A percentile compares a stretch with the other conserved stretches of the same genome.
Evolutionary conservation across 2,888 invertebrate species (phyloP).

Genomic region (Melanophora roralis): DNA sequence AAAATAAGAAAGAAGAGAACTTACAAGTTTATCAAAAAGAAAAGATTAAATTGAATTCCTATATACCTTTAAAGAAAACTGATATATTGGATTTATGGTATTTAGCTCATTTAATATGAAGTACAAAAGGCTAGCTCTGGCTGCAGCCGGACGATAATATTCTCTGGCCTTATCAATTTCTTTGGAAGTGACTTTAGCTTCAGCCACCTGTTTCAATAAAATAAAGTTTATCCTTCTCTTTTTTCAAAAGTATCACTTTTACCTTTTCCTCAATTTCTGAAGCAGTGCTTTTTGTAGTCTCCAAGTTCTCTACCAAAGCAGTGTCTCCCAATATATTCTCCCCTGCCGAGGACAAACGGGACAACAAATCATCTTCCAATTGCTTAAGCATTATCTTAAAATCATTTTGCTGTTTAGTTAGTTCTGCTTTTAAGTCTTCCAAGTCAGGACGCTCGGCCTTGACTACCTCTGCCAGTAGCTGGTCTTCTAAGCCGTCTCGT

Average conservation of each 20-base stretch:
- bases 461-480: slow-evolving; percentile 96
- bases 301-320: slow-evolving; percentile 95
- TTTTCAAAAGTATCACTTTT: not conserved
- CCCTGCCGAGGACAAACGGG: slow-evolving; percentile 92
- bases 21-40: too few species aligned
- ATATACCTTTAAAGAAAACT: slow-evolving; percentile 97
- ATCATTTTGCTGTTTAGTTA: slow-evolving; percentile 97
- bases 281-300: slow-evolving; percentile 96
- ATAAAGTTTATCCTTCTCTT: too few species aligned
- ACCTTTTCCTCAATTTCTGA: slow-evolving; percentile 96
- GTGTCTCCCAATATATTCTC: slow-evolving; percentile 96
- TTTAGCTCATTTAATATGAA: slow-evolving; percentile 97
- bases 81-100: slow-evolving; percentile 97
- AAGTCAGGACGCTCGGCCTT: slow-evolving; percentile 97
- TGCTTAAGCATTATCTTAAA: slow-evolving; percentile 96
- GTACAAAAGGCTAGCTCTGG: slow-evolving; percentile 94
- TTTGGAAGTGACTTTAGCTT: slow-evolving; percentile 93
- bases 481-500: slow-evolving; percentile 96
- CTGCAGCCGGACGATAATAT: slow-evolving; percentile 86
- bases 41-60: too few species aligned
- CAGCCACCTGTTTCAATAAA: slow-evolving; percentile 80
- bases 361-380: slow-evolving; percentile 94
- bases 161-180: slow-evolving; percentile 96
- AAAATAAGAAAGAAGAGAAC: not conserved
- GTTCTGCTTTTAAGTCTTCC: slow-evolving; percentile 94